These are phyloP conservation scores for Microplitis demolitor DNA, from an alignment of 1,140 invertebrate species.

Conservation along the genomic window DNA sequence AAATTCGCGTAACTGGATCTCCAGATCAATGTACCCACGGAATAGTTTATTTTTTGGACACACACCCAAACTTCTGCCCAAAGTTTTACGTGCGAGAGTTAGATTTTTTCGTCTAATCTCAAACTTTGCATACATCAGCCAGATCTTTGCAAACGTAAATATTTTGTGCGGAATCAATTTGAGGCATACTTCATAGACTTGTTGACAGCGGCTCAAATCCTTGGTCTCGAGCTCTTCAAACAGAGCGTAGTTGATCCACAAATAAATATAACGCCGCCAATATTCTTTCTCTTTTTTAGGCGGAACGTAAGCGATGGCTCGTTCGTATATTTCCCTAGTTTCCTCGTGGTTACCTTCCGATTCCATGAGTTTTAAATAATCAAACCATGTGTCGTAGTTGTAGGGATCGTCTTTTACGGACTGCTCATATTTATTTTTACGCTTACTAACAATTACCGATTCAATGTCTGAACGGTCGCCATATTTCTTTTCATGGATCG, in stretches of 20 bases:
- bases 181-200: conserved; percentile 82
- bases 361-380: conserved; percentile 93
- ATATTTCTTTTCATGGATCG: conserved; percentile 99
- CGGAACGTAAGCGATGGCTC: conserved; percentile 96
- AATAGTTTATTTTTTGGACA: conserved; percentile 98
- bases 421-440: conserved; percentile 78
- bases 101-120: conserved; percentile 96
- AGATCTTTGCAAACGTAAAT: conserved; percentile 99
- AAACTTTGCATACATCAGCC: conserved; percentile 97
- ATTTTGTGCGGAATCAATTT: conserved; percentile 95
- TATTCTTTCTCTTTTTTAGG: conserved; percentile 89
- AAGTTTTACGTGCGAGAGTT: conserved; percentile 81
- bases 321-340: conserved; percentile 93
- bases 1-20: conserved; percentile 97
- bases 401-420: conserved; percentile 92
- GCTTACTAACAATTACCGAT: conserved; percentile 96
- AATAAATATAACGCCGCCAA: conserved; percentile 97
- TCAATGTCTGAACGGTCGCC: conserved; percentile 94
- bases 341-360: conserved; percentile 85
- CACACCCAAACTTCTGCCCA: conserved; percentile 91
- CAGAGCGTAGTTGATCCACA: conserved; percentile 99
- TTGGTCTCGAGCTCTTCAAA: conserved; percentile 95
- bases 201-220: conserved; percentile 85
- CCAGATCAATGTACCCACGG: conserved; percentile 96
- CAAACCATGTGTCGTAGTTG: conserved; percentile 99